Base-by-base conservation (phyloP, 1,140 invertebrate genomes). In the Drosophila tsacasi region DNA sequence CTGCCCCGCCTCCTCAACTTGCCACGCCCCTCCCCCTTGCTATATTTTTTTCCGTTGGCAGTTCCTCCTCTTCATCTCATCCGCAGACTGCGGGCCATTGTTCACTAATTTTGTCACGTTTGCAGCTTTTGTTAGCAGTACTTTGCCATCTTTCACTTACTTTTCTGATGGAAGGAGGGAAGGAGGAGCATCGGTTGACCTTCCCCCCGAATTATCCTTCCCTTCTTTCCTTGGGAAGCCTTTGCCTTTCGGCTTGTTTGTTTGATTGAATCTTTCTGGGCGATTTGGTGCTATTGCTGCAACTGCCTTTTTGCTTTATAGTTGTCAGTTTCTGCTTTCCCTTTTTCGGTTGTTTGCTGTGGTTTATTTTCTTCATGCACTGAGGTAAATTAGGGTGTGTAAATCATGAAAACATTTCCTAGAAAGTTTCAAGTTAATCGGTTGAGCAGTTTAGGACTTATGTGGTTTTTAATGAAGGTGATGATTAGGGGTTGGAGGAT, bases 81-180 rank as follows among this genome's bases (percentile, higher is more conserved):
- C 61, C 77, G 78, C 62, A 90, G 74, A 65, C 76, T 73, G 59
- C 69, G 57, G 67, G 58, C 79, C 75, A 89, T 90, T 90, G 85
- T 90, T 90, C 85, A 91, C 86, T 90, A 90, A 90, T 90, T 90
- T 90, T 91, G 85, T 90, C 85, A 91, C 85, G 85, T 90, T 90
- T 90, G 85, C 84, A 89, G 82, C 85, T 90, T 90, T 87, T 90
- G 76, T 84, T 86, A 72, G 78, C 78, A 74, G 63, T 74, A 81
- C 73, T 60, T 67, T 71, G 65, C 68, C 81, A 78, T 84, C 81
- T 84, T 78, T 74, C 47, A 76, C 83, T 72, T 81, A 78, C 64
- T 80, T 80, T 67, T 57, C 59, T 52, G 50, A 68, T 76, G 63
- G 32, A 5, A 5, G 21, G 13, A 13, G 32, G 19, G 17, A 39